These are phyloP conservation scores for Thera britannica DNA, from an alignment of 2,888 invertebrate species.

Conservation along the genomic window DNA sequence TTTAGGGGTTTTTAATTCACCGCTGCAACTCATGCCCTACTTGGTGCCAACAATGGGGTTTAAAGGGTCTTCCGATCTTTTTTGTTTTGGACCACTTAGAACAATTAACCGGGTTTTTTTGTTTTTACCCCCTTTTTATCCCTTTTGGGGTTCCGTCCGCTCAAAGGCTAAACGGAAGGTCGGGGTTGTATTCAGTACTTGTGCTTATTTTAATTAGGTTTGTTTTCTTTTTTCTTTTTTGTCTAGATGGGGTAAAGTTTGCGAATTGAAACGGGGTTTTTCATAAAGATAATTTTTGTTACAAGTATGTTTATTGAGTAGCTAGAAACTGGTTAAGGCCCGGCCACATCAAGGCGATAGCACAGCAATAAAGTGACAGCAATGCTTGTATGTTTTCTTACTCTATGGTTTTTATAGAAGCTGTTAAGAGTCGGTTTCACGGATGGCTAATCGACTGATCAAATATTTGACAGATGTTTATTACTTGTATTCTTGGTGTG, in stretches of 20 bases:
- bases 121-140: slow-evolving; percentile 36
- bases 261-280: not conserved
- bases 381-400: too few species aligned
- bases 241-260: not conserved
- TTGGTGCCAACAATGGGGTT: slow-evolving; percentile 57
- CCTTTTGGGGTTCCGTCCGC: slow-evolving; percentile 29
- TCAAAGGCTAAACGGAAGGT: slow-evolving; percentile 18
- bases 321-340: too few species aligned
- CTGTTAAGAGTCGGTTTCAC: too few species aligned
- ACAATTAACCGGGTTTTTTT: slow-evolving; percentile 67
- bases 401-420: too few species aligned
- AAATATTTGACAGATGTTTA: too few species aligned
- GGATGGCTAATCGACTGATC: too few species aligned
- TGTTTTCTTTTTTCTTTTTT: slow-evolving; percentile 1
- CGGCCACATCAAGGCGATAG: too few species aligned
- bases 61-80: slow-evolving; percentile 57
- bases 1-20: slow-evolving; percentile 43
- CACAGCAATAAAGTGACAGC: too few species aligned
- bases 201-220: slow-evolving; percentile 21
- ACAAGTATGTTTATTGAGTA: too few species aligned
- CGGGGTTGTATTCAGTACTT: slow-evolving; percentile 20
- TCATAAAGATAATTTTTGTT: not conserved
- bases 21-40: slow-evolving; percentile 50
- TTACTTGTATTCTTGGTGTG: too few species aligned
- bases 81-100: slow-evolving; percentile 64